These are phyloP conservation scores for Drosophila rellima DNA, from an alignment of 2,888 invertebrate genomes.

Conservation along the genomic window DNA sequence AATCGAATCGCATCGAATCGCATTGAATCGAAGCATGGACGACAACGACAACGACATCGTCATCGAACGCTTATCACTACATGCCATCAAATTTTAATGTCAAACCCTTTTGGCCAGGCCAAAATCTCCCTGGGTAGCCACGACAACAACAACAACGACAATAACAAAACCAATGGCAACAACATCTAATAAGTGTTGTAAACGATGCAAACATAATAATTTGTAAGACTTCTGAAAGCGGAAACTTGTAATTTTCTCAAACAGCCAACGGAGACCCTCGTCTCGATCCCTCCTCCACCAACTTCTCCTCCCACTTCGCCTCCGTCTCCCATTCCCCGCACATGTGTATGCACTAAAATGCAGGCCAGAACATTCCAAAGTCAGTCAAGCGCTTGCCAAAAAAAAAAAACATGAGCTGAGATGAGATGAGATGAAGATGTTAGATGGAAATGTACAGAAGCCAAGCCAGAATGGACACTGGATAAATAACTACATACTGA, in stretches of 20 bases:
- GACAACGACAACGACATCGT: constrained; percentile 58
- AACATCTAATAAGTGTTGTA: constrained; percentile 78
- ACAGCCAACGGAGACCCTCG: constrained; percentile 56
- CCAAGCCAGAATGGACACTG: constrained; percentile 74
- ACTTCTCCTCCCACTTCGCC: neutral
- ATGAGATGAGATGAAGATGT: constrained; percentile 10
- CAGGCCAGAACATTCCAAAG: constrained; percentile 68
- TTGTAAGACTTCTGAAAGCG: constrained; percentile 82
- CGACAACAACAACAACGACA: constrained; percentile 20
- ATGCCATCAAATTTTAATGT: constrained; percentile 82
- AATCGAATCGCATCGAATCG: constrained; percentile 38
- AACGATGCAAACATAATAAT: constrained; percentile 81
- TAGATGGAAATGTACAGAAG: constrained; percentile 50
- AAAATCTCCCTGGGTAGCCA: constrained; percentile 24
- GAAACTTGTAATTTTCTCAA: constrained; percentile 81
- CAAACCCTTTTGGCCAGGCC: constrained; percentile 72
- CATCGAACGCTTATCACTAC: constrained; percentile 77
- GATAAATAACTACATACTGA: constrained; percentile 74
- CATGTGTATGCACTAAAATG: constrained; percentile 65
- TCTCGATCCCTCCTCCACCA: neutral
- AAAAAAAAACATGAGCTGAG: constrained; percentile 52
- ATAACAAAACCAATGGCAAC: constrained; percentile 9
- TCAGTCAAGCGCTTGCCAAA: constrained; percentile 76
- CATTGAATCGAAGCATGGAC: constrained; percentile 54
- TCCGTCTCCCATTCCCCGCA: constrained; percentile 16